phyloP scores from a whole-genome alignment of 2,797 vertebrate species.

The Pseudomugil gertrudae region DNA sequence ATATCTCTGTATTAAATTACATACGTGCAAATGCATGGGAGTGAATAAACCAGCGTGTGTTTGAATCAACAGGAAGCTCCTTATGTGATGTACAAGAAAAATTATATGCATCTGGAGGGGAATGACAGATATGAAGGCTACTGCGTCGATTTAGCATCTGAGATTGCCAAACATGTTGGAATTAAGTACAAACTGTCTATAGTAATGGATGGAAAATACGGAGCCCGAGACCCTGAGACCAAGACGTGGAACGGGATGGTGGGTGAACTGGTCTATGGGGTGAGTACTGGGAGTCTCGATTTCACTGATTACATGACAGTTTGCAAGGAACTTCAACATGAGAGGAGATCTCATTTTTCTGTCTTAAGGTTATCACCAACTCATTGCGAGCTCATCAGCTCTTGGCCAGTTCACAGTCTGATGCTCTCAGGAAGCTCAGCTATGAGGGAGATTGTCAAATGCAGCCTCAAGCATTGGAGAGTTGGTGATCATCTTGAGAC shows the following conservation, averaged over 20 bases:
- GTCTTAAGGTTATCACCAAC: constrained; percentile 80
- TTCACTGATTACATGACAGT: constrained; percentile 80
- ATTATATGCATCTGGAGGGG: constrained; percentile 97
- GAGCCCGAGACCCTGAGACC: constrained; percentile 98
- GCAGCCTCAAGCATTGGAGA: constrained; percentile 72
- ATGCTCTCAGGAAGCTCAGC: constrained; percentile 69
- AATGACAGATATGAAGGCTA: constrained; percentile 99
- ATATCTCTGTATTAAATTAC: constrained; percentile 62
- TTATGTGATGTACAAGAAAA: constrained; percentile 99
- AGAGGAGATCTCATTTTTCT: constrained; percentile 84
- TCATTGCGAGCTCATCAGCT: constrained; percentile 74
- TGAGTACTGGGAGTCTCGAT: constrained; percentile 87
- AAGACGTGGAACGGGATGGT: constrained; percentile 99
- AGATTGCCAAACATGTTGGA: constrained; percentile 99
- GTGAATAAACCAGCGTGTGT: constrained; percentile 85
- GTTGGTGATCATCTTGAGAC: constrained; percentile 82
- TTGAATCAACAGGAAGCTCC: constrained; percentile 97
- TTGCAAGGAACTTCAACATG: constrained; percentile 86
- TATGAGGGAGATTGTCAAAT: constrained; percentile 74
- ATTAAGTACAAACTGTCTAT: constrained; percentile 99
- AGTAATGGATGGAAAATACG: constrained; percentile 98
- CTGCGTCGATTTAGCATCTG: constrained; percentile 99
- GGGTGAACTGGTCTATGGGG: constrained; percentile 99
- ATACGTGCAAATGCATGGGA: constrained; percentile 63
- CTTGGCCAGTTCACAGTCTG: constrained; percentile 72